Base-by-base conservation (phyloP, 2,113 vertebrate genomes). In the Apodemus sylvaticus region DNA sequence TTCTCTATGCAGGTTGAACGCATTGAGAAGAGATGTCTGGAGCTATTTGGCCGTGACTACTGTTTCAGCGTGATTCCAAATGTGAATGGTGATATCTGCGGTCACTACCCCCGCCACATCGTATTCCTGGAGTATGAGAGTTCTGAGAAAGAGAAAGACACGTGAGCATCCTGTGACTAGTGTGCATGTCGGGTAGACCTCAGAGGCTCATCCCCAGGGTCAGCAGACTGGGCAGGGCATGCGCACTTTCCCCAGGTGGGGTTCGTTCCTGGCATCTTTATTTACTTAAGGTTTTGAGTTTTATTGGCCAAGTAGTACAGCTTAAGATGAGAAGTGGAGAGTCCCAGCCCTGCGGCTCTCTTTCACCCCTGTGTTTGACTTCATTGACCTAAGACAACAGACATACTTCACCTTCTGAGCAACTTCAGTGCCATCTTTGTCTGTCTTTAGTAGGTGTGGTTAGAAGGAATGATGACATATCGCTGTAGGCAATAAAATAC, bases 101-200 rank as follows among this genome's bases (percentile, higher is more conserved):
- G 99, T 34, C 99, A 99, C 98, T 99, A 99, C 96, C 99, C 99
- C 8, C 98, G 99, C n/a, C 99, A 99, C 97, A 99, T 99, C 12
- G 99, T 99, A 81, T 99, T 99, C 88, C 98, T 99, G 98, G 99
- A 99, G 98, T 99, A 99, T 42, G 99, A 99, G 96, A 99, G 98
- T 94, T 98, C 98, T 5, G 99, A 99, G 14, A 97, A 98, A 53
- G 98, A 99, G 93, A 99, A 99, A 98, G 99, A 99, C 97, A 98
- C 98, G 99, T 99, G 99, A 98, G 98, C 93, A 94, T 71, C 91
- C 39, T 83, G 94, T 96, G 76, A 94, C 62, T 77, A 51, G 51
- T 79, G 73, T 71, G 13, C 86, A 42, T 73, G n/a, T 77, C 78
- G 86, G 13, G 83, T 60, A 66, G 22, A 53, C 51, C 86, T 79